Evolutionary conservation across 2,888 invertebrate genomes (phyloP), one percentile per base, ranked within the genome.

Genomic region (Ormyrus nitidulus): DNA sequence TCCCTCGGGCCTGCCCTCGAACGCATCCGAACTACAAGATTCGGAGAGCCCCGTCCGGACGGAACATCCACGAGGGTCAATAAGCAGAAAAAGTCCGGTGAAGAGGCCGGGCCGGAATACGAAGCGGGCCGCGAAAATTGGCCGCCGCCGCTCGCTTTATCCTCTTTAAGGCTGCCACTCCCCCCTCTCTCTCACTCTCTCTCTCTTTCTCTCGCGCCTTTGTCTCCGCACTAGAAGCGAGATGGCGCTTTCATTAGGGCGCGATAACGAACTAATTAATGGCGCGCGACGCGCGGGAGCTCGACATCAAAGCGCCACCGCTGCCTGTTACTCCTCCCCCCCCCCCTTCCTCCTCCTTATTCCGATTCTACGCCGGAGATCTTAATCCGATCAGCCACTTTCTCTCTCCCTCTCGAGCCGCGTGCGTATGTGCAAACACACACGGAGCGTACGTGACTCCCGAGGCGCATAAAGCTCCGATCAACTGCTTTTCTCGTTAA

Each of bases 241-340:
- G 64, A 58, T 9, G 58, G 49, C 61, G 69, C 48, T 11, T 9
- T 44, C 70, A 54, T 53, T 59, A 56, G 48, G 59, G 9, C 46
- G 72, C 79, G 79, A 82, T 83, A 84, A 84, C 82, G 81, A 83
- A 82, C 80, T 83, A 83, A 83, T 82, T 84, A 82, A 82, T 79
- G 79, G 76, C 81, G 75, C 56, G 49, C 80, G 69, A n/a, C 81
- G 75, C 56, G 49, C 80, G 69, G 2, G 34, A 2, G 34, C 34
- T 34, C 34, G 34, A 80, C 82, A 80, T 83, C 83, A 83, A 81
- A 83, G 82, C 34, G 61, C 49, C 10, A 49, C 48, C 48, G 34
- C 7, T 49, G 56, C 56, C 7, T 49, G 7, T 13, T 13, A 44
- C 46, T 44, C 68, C 34, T 54, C 34, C 19, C 19, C 34, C 11